phyloP scores from a whole-genome alignment of 2,113 vertebrate species.

The Carassius gibelio region DNA sequence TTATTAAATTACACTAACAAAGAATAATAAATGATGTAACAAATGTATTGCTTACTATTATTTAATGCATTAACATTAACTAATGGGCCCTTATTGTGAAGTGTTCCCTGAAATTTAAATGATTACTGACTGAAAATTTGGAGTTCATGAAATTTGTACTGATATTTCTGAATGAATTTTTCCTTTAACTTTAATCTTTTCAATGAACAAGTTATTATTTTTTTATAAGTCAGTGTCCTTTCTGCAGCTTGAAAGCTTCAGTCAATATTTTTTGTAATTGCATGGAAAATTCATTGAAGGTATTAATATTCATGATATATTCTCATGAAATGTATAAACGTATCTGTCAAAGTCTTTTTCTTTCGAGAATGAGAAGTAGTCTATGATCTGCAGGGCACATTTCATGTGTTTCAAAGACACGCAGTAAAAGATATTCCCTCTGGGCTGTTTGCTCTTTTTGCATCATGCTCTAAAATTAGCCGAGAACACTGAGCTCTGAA shows the following conservation, averaged over 20 bases:
- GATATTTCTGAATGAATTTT: neutral
- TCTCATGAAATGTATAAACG: neutral
- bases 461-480: slow-evolving; percentile 67
- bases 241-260: neutral
- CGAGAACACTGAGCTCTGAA: slow-evolving; percentile 48
- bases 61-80: too few relatives aligned
- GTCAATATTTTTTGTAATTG: neutral
- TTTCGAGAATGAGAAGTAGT: neutral
- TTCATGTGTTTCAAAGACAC: slow-evolving; percentile 16
- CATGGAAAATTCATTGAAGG: neutral
- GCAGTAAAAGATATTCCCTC: slow-evolving; percentile 3
- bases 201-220: neutral
- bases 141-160: neutral
- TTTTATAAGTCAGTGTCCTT: neutral
- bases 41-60: too few relatives aligned
- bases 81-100: too few relatives aligned
- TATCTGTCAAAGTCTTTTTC: neutral
- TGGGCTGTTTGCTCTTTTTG: slow-evolving; percentile 24
- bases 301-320: neutral
- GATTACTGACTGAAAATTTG: too few relatives aligned
- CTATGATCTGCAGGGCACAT: neutral
- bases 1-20: neutral
- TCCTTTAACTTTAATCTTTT: neutral
- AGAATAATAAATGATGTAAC: too few relatives aligned
- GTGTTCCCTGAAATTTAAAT: too few relatives aligned